These are phyloP conservation scores for Chaetops frenatus DNA, from an alignment of 2,113 vertebrate species.

Conservation along the genomic window DNA sequence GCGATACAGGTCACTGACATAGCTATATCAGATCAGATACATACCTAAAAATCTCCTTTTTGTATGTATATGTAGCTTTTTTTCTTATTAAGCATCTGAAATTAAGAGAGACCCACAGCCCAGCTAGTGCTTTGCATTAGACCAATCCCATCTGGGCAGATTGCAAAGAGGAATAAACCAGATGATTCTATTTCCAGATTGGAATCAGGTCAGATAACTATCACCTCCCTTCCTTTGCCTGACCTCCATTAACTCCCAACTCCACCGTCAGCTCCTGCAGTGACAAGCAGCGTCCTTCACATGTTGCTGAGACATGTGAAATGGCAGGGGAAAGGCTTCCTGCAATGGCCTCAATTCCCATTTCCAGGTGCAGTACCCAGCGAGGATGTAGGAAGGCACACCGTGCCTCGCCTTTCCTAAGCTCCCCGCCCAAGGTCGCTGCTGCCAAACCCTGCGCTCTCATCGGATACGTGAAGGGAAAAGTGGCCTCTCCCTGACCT, in stretches of 20 bases:
- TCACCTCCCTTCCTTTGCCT: conserved; percentile 22
- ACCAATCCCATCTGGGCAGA: neutral
- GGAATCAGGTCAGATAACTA: neutral
- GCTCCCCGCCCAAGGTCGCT: neutral
- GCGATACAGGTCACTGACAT: neutral
- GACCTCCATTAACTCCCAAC: neutral
- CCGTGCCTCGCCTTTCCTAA: neutral
- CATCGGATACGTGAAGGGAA: neutral
- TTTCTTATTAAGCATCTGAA: neutral
- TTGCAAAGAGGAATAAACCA: neutral
- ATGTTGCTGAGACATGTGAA: conserved; percentile 45
- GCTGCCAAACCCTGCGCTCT: neutral
- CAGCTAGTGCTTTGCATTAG: neutral
- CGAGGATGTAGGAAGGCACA: neutral
- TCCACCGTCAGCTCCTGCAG: neutral
- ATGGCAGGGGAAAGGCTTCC: conserved; percentile 6
- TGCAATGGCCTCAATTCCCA: neutral
- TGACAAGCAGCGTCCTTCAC: conserved; percentile 18
- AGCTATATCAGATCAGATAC: neutral
- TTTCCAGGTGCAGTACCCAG: conserved; percentile 20
- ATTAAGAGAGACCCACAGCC: neutral
- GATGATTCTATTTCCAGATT: neutral
- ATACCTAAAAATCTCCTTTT: neutral
- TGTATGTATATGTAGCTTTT: neutral
- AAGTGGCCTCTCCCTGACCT: neutral